A percentile compares a stretch with the other conserved stretches of the same genome.
Evolutionary conservation across 2,113 vertebrate genomes (phyloP).

Genomic region (Bucco capensis): DNA sequence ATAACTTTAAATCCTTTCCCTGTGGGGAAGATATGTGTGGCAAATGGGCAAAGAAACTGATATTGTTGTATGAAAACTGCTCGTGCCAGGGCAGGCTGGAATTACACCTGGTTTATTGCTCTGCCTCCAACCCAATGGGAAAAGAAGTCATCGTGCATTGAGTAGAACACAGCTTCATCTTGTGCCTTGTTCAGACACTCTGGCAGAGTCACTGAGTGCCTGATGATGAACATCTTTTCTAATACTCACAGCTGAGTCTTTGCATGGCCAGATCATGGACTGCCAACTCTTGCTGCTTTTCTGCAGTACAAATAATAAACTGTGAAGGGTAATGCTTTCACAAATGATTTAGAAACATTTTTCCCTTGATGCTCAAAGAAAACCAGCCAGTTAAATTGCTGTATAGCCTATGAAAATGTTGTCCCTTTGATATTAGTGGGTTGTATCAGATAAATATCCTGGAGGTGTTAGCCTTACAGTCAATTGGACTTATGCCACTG

Average conservation of each 20-base stretch:
- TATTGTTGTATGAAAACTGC: neutral
- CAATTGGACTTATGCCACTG: neutral
- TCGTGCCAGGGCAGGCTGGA: neutral
- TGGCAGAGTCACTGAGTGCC: neutral
- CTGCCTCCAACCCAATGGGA: neutral
- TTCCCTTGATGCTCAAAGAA: neutral
- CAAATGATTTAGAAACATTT: slow-evolving; percentile 6
- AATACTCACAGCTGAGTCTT: neutral
- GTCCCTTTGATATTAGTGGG: neutral
- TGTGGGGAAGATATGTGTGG: neutral
- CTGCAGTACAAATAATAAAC: neutral
- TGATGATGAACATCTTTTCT: neutral
- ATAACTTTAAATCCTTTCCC: neutral
- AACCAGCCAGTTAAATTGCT: neutral
- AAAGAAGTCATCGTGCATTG: neutral
- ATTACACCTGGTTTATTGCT: neutral
- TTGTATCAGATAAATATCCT: slow-evolving; percentile 10
- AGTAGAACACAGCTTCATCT: neutral
- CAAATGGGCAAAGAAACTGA: neutral
- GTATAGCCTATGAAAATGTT: neutral
- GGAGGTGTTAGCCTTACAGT: neutral
- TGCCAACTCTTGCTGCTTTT: neutral
- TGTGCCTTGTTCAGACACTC: neutral
- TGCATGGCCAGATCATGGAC: neutral
- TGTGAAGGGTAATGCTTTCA: neutral